These are phyloP conservation scores for Gortyna flavago DNA, from an alignment of 2,888 invertebrate genomes.

Conservation along the genomic window DNA sequence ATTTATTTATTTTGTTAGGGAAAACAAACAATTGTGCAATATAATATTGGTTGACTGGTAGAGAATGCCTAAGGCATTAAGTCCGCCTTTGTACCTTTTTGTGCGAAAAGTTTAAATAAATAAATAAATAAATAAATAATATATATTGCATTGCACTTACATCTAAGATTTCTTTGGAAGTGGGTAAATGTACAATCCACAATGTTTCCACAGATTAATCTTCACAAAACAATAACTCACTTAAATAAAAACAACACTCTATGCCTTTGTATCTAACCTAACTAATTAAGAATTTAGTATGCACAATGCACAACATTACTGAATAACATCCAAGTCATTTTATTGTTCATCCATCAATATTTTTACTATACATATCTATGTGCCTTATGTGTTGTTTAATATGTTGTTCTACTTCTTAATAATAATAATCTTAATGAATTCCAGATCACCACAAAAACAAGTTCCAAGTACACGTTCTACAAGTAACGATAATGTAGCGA, in stretches of 20 bases:
- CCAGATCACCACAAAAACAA: slow-evolving; percentile 28
- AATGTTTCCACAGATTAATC: no score
- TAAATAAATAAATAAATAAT: no score
- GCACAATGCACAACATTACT: neutral
- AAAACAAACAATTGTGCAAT: no score
- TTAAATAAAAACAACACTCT: neutral
- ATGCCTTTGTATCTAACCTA: slow-evolving; percentile 10
- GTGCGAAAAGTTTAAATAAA: no score
- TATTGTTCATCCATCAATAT: neutral
- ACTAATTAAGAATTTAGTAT: neutral
- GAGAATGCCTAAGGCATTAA: no score
- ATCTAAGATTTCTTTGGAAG: no score
- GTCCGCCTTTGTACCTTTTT: no score
- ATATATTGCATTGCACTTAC: no score
- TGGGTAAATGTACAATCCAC: no score
- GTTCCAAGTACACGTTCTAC: neutral
- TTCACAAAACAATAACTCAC: neutral
- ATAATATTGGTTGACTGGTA: no score
- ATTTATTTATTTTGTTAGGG: no score
- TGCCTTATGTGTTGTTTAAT: neutral
- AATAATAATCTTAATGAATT: slow-evolving; percentile 8
- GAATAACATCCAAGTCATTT: neutral
- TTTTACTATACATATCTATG: neutral
- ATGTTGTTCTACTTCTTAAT: neutral
- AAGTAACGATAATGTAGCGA: neutral